Base-by-base conservation (phyloP, 2,888 invertebrate species). In the Philopedon plagiatum region DNA sequence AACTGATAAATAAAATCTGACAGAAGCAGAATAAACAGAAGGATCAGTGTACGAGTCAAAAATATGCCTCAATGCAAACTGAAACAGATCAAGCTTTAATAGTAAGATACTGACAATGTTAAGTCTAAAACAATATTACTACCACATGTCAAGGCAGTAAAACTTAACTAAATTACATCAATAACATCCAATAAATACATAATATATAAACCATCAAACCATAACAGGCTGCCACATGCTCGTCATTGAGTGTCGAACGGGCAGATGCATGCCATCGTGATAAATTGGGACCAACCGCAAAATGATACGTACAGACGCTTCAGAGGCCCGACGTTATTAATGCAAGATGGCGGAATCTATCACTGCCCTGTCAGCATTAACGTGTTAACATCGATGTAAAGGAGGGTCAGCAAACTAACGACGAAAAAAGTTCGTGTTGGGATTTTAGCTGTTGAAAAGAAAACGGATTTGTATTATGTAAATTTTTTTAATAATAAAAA, bases 311-410 rank as follows among this genome's bases (percentile, higher is more conserved):
- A 56, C 37, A 57, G 58, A 58, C 58, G 49, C 56, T 54, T 49
- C 64, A 64, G 21, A 37, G 51, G 15, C 21, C 18, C 60, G 51
- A 51, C 37, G 39, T 58, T 67, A 67, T 67, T 67, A 67, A 67
- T 67, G 67, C 67, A 67, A 67, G 67, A 67, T 67, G 58, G 67
- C 60, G 67, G 67, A 67, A 67, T 67, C 67, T 67, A 67, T 67
- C 67, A 67, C 60, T 23, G 49, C 23, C 32, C 60, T 60, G 67
- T 67, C 67, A 51, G 21, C 58, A 51, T 44, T 67, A 60, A 58
- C 57, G 58, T 67, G 67, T 60, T 67, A 58, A 60, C 58, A 60
- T 44, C 58, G 58, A 13, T 63, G 23, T 51, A 63, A 51, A 63
- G 23, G 34, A 37, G 62, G 62, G 37, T 51, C 41, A n/a, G 21